Conservation (phyloP, 1,140 invertebrate species). For the Campoletis sonorensis region DNA sequence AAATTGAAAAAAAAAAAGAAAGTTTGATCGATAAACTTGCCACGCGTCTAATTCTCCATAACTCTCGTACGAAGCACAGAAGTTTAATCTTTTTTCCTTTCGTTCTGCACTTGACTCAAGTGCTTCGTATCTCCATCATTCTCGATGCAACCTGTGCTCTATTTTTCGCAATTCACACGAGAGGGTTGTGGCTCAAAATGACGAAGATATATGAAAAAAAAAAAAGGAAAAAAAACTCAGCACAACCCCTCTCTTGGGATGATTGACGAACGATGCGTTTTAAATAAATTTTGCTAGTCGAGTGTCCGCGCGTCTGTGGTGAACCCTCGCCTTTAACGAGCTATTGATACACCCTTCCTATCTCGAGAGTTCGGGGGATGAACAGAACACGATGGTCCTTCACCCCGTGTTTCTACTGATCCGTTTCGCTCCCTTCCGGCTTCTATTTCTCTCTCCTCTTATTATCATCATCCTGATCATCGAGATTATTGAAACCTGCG, state of each 20-base stretch:
- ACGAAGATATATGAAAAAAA: no score
- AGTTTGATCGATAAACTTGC: not conserved
- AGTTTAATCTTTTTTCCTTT: slow-evolving; percentile 57
- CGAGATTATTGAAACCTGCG: not conserved
- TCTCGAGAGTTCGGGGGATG: slow-evolving; percentile 21
- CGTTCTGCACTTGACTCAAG: slow-evolving; percentile 65
- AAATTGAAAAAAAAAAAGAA: not conserved
- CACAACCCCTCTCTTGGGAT: not conserved
- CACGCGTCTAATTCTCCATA: slow-evolving; percentile 3
- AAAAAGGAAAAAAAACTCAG: slow-evolving; percentile 14
- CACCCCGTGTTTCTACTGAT: not conserved
- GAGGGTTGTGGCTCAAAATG: slow-evolving; percentile 1
- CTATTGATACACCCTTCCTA: slow-evolving; percentile 71
- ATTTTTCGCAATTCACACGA: slow-evolving; percentile 69
- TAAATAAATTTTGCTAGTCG: slow-evolving; percentile 73
- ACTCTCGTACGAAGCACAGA: slow-evolving; percentile 27
- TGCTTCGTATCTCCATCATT: slow-evolving; percentile 42
- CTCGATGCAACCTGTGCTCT: slow-evolving; percentile 65
- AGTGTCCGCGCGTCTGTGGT: slow-evolving; percentile 43
- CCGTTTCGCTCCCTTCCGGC: not conserved
- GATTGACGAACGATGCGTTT: slow-evolving; percentile 55
- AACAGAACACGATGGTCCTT: slow-evolving; percentile 9
- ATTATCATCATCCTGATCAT: not conserved
- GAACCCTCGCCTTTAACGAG: slow-evolving; percentile 69
- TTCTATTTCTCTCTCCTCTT: not conserved